phyloP scores from a whole-genome alignment of 2,797 vertebrate species.

The Streptopelia turtur region DNA sequence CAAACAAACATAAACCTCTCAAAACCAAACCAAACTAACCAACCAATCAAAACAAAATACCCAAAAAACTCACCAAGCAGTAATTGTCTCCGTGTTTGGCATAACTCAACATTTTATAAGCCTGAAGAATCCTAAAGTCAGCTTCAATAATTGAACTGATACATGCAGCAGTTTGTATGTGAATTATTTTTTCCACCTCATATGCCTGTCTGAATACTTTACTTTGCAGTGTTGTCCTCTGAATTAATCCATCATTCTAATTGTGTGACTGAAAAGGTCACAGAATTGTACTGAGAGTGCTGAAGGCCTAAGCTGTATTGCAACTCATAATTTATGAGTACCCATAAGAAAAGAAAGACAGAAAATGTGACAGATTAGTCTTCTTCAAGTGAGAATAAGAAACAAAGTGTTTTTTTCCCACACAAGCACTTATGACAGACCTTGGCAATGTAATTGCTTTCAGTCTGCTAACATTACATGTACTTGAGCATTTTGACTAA shows the following conservation, averaged over 20 bases:
- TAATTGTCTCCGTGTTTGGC: background rate
- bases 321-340: background rate
- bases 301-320: background rate
- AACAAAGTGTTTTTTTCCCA: background rate
- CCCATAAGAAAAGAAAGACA: background rate
- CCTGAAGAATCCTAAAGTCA: background rate
- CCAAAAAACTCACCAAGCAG: background rate
- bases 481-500: background rate
- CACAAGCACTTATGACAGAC: background rate
- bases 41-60: background rate
- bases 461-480: background rate
- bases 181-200: background rate
- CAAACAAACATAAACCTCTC: background rate
- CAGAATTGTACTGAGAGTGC: background rate
- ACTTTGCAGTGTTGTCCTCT: background rate
- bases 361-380: background rate
- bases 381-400: background rate
- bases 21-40: too few relatives aligned
- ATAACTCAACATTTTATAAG: background rate
- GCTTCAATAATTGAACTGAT: background rate
- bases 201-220: background rate
- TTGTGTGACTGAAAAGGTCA: constrained; percentile 9
- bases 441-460: background rate
- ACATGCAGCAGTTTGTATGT: background rate
- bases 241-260: background rate